These are phyloP conservation scores for Protomyctophum bolini DNA, from an alignment of 2,113 vertebrate genomes.

Conservation along the genomic window DNA sequence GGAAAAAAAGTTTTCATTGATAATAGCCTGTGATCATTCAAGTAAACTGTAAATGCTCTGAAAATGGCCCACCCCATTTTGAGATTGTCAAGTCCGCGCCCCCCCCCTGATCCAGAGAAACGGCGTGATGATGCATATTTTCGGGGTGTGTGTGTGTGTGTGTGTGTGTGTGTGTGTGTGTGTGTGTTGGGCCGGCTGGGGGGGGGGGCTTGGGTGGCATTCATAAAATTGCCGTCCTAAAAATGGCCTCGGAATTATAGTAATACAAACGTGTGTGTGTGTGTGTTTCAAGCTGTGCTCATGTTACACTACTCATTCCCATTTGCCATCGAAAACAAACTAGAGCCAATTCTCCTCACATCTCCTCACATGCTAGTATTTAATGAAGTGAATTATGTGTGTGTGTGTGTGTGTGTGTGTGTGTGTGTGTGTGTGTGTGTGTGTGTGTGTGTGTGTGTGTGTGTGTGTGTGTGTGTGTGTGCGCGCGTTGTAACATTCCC, in stretches of 20 bases:
- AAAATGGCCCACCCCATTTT: too few relatives aligned
- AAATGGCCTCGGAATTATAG: neutral
- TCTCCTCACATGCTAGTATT: slow-evolving; percentile 31
- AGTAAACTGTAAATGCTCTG: too few relatives aligned
- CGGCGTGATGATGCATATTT: neutral
- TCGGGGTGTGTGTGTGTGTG: neutral
- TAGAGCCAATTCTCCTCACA: slow-evolving; percentile 18
- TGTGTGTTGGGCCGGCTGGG: neutral
- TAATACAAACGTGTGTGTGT: neutral
- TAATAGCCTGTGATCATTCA: too few relatives aligned
- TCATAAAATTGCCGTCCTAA: too few relatives aligned
- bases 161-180: slow-evolving; percentile 5
- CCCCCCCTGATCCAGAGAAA: too few relatives aligned
- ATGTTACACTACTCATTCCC: slow-evolving; percentile 11
- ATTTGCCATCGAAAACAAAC: slow-evolving; percentile 37
- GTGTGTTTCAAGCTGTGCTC: slow-evolving; percentile 19
- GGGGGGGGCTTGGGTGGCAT: too few relatives aligned
- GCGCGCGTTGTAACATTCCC: slow-evolving; percentile 20
- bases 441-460: neutral
- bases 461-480: slow-evolving; percentile 40
- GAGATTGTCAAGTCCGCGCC: too few relatives aligned
- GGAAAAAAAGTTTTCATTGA: too few relatives aligned
- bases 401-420: slow-evolving; percentile 19
- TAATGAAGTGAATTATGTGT: slow-evolving; percentile 30
- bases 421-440: neutral